Base-by-base conservation (phyloP, 2,888 invertebrate species). In the Eutolmus rufibarbis region DNA sequence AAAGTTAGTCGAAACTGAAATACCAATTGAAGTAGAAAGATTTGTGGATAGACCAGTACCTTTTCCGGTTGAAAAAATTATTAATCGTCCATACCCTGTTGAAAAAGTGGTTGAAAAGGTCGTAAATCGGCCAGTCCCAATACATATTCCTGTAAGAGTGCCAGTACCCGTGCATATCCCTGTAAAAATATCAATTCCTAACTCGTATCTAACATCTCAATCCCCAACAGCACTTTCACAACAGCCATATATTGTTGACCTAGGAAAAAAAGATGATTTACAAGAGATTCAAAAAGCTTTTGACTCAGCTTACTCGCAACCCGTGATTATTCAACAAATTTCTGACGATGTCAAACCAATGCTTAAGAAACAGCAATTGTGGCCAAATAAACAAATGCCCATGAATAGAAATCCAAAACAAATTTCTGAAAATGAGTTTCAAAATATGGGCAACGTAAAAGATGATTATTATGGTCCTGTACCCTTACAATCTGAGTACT, bases 81-180 rank as follows among this genome's bases (percentile, higher is more conserved):
- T 94, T 23, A 93, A 94, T 9, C 89, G 92, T 1, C 93, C 93
- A 0, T 92, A 95, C 87, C 91, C 92, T 0, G 92, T 93, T 0
- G 91, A 78, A 92, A 90, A 93, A 79, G 92, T 94, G 1, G 92
- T 94, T 0, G 94, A 95, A 88, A 94, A 93, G 89, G 90, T 94
- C 0, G 92, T 95, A 0, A 94, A 95, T 89, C 94, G 94, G 88
- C 93, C 91, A 14, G 91, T 92, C 7, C 92, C 93, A 1, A 90
- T 92, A 8, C 92, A 92, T 87, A 89, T 91, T 3, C 90, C 90
- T 1, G 90, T 92, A 19, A 76, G 91, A 87, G 90, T 90, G 31
- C 90, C 90, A 14, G 37, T 79, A 51, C 87, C 87, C 43, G 89
- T 91, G 5, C 90, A 86, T 14, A 31, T 76, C 23, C 46, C 74